Evolutionary conservation across 2,888 invertebrate genomes (phyloP).

Genomic region (Odiellus spinosus): DNA sequence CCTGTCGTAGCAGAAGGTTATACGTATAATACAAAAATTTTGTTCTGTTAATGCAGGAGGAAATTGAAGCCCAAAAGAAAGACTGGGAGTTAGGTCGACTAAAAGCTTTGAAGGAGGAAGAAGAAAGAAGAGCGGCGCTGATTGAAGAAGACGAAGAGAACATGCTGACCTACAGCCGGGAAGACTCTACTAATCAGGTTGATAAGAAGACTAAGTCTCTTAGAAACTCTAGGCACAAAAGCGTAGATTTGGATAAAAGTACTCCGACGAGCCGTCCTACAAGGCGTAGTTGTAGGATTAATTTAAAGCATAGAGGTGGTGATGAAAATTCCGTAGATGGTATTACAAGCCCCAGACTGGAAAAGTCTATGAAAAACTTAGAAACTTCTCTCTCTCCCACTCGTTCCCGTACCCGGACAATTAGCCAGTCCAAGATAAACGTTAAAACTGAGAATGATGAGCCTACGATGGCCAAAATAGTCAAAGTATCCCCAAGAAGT

Average conservation of each 20-base stretch:
- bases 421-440: too few species aligned
- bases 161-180: constrained; percentile 54
- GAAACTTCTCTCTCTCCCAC: too few species aligned
- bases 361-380: too few species aligned
- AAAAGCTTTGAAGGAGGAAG: constrained; percentile 37
- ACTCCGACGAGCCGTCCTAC: neutral
- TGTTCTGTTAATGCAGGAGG: constrained; percentile 39
- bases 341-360: neutral
- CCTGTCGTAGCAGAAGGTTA: too few species aligned
- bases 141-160: constrained; percentile 36
- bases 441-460: too few species aligned
- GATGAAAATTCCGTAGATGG: constrained; percentile 5
- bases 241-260: neutral
- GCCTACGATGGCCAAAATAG: too few species aligned
- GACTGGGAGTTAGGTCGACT: constrained; percentile 70
- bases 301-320: constrained; percentile 3
- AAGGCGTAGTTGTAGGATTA: constrained; percentile 8
- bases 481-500: too few species aligned
- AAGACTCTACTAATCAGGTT: constrained; percentile 72
- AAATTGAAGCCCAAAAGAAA: constrained; percentile 65
- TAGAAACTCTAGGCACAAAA: neutral
- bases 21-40: too few species aligned
- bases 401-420: too few species aligned
- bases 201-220: constrained; percentile 35
- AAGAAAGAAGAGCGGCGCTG: constrained; percentile 25